phyloP scores from a whole-genome alignment of 2,888 invertebrate species.

The Heliconius ethilla region DNA sequence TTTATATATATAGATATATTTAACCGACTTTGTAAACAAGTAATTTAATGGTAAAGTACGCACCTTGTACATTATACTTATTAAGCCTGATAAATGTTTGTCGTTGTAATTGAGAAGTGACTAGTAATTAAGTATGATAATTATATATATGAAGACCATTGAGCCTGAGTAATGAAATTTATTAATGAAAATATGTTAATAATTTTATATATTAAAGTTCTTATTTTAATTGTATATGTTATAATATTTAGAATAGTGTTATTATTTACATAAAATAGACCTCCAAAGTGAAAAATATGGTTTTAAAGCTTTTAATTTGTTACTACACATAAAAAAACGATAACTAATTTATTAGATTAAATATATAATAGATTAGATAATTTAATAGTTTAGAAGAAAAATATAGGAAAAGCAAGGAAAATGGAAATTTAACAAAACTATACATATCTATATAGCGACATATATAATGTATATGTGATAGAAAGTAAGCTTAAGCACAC shows the following conservation, averaged over 20 bases:
- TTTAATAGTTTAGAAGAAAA: too few species aligned
- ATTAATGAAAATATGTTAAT: too few species aligned
- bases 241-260: background rate
- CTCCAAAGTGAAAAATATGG: background rate
- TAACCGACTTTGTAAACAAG: background rate
- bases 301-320: background rate
- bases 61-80: background rate
- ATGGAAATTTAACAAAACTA: background rate
- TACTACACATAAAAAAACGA: background rate
- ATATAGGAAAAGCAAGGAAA: background rate
- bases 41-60: background rate
- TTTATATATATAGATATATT: too few species aligned
- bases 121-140: background rate
- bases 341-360: too few species aligned
- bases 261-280: background rate
- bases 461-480: conserved; percentile 16
- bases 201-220: too few species aligned
- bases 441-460: background rate
- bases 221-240: background rate
- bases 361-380: too few species aligned
- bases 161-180: too few species aligned
- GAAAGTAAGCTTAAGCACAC: conserved; percentile 24
- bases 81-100: background rate
- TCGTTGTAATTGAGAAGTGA: background rate
- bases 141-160: too few species aligned